Conservation (phyloP, 2,113 vertebrate species). For the Solenodon paradoxus region DNA sequence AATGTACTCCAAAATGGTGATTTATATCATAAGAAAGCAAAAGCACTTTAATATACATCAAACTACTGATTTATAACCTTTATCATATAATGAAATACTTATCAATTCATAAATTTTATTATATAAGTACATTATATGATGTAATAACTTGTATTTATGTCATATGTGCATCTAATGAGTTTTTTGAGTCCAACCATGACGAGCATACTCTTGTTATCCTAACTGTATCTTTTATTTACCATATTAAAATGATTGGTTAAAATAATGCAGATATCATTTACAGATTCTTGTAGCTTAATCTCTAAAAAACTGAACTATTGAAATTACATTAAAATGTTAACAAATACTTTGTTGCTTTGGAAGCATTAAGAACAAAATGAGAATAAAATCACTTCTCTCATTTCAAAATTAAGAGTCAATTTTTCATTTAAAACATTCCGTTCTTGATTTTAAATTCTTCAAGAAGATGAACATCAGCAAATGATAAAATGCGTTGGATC, state of each 20-base stretch:
- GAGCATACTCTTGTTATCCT: not conserved
- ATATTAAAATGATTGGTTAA: not conserved
- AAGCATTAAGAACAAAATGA: not conserved
- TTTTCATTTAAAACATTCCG: not conserved
- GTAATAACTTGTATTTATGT: not conserved
- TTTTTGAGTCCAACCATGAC: not conserved
- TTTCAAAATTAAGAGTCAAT: too few species aligned
- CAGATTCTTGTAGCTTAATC: not conserved
- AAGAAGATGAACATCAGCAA: not conserved
- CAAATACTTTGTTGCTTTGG: not conserved
- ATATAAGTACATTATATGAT: too few species aligned
- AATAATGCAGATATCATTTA: not conserved
- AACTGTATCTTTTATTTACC: not conserved
- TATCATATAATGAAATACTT: not conserved
- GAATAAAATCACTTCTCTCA: not conserved
- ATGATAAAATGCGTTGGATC: not conserved
- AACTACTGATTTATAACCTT: not conserved
- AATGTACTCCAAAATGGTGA: not conserved
- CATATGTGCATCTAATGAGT: not conserved
- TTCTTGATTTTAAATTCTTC: not conserved
- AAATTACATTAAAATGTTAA: conserved; percentile 37
- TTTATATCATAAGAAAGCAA: not conserved
- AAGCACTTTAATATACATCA: not conserved
- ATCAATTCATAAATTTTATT: too few species aligned
- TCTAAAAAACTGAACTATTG: not conserved